Evolutionary conservation across 2,113 vertebrate genomes (phyloP).

Genomic region (Nipponia nippon): DNA sequence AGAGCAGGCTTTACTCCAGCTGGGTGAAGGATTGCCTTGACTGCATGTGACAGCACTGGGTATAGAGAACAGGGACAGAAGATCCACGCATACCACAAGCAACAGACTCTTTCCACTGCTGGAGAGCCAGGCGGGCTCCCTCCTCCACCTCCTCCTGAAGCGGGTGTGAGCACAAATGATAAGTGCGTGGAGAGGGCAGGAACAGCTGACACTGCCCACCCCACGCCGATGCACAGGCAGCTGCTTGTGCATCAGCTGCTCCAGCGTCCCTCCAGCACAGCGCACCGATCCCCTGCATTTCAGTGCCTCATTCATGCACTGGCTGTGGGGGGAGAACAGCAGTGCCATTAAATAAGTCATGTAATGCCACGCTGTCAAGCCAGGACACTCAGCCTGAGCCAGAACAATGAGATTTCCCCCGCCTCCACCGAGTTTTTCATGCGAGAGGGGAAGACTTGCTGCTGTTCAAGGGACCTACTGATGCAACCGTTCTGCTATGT

Average conservation of each 20-base stretch:
- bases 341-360: background rate
- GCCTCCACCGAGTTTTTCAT: background rate
- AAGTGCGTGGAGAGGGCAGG: background rate
- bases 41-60: rapidly evolving
- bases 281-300: background rate
- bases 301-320: background rate
- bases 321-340: background rate
- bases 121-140: background rate
- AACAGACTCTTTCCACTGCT: background rate
- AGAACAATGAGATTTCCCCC: background rate
- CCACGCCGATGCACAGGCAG: rapidly evolving
- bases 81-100: background rate
- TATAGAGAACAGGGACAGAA: background rate
- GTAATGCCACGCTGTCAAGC: rapidly evolving
- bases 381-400: background rate
- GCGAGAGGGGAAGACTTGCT: background rate
- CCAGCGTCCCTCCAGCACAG: background rate
- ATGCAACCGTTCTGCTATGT: background rate
- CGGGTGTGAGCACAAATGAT: background rate
- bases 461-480: background rate
- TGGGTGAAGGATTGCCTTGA: background rate
- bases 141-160: background rate
- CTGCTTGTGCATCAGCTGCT: background rate
- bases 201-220: background rate
- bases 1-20: background rate